phyloP scores from a whole-genome alignment of 2,113 vertebrate genomes.

The Elaphurus davidianus region DNA sequence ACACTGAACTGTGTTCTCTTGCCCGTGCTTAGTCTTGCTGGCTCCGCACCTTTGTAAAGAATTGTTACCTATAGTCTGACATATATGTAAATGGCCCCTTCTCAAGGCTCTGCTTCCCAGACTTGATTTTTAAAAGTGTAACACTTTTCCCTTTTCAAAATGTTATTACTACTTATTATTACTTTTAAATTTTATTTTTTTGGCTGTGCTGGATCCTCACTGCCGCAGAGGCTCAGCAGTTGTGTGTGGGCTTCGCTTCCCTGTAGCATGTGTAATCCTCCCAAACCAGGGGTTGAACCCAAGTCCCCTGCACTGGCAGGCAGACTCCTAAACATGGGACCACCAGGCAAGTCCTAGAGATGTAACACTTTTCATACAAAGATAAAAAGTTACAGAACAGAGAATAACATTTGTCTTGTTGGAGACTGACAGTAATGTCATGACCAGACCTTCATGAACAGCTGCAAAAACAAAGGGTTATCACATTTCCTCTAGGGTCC shows the following conservation, averaged over 20 bases:
- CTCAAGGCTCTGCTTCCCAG: neutral
- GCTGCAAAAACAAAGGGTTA: neutral
- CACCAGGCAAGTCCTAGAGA: neutral
- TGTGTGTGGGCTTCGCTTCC: neutral
- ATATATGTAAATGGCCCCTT: neutral
- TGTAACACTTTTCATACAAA: neutral
- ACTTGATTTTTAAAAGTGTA: neutral
- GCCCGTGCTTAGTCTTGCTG: neutral
- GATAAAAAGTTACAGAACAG: neutral
- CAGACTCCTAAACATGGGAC: neutral
- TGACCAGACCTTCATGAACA: neutral
- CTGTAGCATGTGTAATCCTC: neutral
- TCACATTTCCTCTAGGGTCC: neutral
- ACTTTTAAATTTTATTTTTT: neutral
- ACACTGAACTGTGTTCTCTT: neutral
- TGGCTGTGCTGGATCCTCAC: neutral
- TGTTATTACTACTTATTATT: neutral
- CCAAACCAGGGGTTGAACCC: neutral
- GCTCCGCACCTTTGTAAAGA: neutral
- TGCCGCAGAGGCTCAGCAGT: neutral
- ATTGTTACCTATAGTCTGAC: neutral
- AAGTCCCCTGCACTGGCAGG: neutral
- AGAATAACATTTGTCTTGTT: neutral
- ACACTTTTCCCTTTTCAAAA: neutral
- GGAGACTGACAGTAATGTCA: neutral